phyloP scores from a whole-genome alignment of 2,888 invertebrate genomes.

The Epiblema foenella region DNA sequence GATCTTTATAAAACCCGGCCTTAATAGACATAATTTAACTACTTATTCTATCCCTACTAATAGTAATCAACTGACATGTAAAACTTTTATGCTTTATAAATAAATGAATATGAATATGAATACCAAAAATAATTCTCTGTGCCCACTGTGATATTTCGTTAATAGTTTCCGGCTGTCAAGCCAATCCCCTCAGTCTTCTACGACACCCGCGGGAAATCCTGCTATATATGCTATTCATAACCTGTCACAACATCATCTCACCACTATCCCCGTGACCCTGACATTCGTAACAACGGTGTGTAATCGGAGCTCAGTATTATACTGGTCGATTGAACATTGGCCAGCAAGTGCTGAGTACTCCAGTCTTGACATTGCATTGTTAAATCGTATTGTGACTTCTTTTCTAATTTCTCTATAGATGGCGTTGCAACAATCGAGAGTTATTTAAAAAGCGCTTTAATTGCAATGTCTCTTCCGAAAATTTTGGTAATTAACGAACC shows the following conservation, averaged over 20 bases:
- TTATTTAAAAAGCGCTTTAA: neutral
- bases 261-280: neutral
- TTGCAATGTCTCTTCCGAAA: no score
- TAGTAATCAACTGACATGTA: no score
- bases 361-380: neutral
- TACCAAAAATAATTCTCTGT: neutral
- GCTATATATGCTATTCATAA: neutral
- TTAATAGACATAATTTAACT: no score
- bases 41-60: no score
- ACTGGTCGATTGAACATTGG: neutral
- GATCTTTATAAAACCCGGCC: no score
- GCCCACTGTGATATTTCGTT: neutral
- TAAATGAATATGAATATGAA: no score
- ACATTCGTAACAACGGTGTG: neutral
- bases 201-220: constrained; percentile 16
- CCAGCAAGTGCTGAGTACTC: neutral
- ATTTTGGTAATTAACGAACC: no score
- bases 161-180: constrained; percentile 6
- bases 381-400: constrained; percentile 11
- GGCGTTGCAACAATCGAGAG: neutral
- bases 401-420: neutral
- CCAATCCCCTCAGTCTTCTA: constrained; percentile 8
- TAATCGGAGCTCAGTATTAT: neutral
- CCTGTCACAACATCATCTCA: neutral
- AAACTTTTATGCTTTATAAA: no score